Evolutionary conservation across 2,888 invertebrate species (phyloP).

Genomic region (Scelioninae gen. 1): DNA sequence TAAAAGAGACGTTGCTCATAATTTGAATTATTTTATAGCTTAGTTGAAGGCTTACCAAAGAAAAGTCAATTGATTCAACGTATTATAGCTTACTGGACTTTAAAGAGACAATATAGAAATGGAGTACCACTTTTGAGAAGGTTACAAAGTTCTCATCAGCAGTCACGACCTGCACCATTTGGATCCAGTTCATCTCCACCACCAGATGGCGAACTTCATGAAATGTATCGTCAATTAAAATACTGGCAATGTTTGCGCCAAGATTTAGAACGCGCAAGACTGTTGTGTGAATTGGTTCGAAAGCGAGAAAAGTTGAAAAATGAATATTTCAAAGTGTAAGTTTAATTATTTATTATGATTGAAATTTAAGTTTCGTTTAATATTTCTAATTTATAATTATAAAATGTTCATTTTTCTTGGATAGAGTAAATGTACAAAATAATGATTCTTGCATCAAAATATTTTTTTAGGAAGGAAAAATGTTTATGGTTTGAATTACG

Average conservation of each 20-base stretch:
- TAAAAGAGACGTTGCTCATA: too few species aligned
- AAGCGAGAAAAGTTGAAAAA: constrained; percentile 98
- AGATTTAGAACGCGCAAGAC: constrained; percentile 94
- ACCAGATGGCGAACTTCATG: constrained; percentile 85
- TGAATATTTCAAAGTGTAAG: constrained; percentile 90
- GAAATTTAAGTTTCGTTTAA: too few species aligned
- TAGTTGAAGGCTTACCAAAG: constrained; percentile 86
- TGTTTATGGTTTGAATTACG: constrained; percentile 92
- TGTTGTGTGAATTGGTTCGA: constrained; percentile 96
- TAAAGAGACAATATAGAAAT: constrained; percentile 96
- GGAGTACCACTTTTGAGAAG: constrained; percentile 97
- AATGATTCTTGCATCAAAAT: too few species aligned
- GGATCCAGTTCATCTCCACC: constrained; percentile 79
- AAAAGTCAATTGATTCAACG: constrained; percentile 94
- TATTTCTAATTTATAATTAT: too few species aligned
- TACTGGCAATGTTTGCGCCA: constrained; percentile 97
- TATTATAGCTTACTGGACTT: constrained; percentile 97
- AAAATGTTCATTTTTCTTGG: too few species aligned
- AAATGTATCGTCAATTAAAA: constrained; percentile 93
- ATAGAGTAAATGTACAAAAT: too few species aligned
- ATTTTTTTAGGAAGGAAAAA: constrained; percentile 87
- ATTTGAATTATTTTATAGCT: constrained; percentile 73
- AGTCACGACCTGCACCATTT: constrained; percentile 80
- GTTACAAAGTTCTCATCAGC: constrained; percentile 87
- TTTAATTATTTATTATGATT: neutral